Evolutionary conservation across 53 echinoderm and acorn worm genomes (phyloP), one percentile per base, ranked within the genome.

Genomic region (Hippasteria phrygiana): DNA sequence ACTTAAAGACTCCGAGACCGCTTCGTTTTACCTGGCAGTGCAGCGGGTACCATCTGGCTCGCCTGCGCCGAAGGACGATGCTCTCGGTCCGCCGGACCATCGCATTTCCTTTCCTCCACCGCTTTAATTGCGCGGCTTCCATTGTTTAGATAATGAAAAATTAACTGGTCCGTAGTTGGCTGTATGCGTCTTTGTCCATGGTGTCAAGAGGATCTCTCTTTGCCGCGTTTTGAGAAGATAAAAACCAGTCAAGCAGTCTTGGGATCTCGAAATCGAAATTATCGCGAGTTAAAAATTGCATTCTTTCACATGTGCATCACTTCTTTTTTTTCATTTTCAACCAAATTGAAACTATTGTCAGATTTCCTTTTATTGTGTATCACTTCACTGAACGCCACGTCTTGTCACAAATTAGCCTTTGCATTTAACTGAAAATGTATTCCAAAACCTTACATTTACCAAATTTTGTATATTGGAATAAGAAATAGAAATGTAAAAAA

Each of bases 111-210:
- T 55, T 36, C 2, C 27, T 34, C 77, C 13, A 53, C 33, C 55
- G 10, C 28, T 11, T 12, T 77, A 77, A 77, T 77, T 77, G 77
- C 51, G 22, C 18, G 27, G 80, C n/a, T 38, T 12, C 24, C 39
- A 62, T 80, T 80, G 80, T 80, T 80, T 80, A 46, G 41, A 80
- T 80, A 80, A 80, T 80, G 80, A 80, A 80, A 80, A 80, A 80
- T 80, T 80, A 80, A 80, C 75, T 40, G 59, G 38, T 27, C 50
- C 18, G 31, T 56, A 5, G 39, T 5, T 29, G 37, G 41, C 59
- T 11, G 80, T 34, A 8, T 11, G 35, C 20, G 5, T 39, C 80
- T 80, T 80, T 80, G 80, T 80, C 5, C 51, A 32, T 4, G n/a
- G 2, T 28, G 36, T 17, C 7, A 17, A 34, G 55, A 33, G n/a